Evolutionary conservation across 2,888 invertebrate genomes (phyloP).

Genomic region (Lithophane semibrunnea): DNA sequence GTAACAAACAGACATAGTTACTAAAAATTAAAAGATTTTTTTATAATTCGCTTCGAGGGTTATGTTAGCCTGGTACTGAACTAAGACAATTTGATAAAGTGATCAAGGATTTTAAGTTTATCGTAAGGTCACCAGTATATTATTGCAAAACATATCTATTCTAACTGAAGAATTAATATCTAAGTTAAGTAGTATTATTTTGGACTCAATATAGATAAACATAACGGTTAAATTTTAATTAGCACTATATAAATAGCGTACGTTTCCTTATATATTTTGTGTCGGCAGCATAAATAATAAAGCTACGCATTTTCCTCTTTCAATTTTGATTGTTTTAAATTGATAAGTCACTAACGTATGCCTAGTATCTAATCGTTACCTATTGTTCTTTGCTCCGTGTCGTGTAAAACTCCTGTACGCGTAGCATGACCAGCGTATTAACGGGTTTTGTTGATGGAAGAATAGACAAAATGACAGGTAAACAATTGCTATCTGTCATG

Average conservation of each 20-base stretch:
- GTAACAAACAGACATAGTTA: no score
- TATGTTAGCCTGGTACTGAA: background rate
- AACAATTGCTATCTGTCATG: no score
- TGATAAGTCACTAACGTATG: background rate
- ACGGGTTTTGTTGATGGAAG: no score
- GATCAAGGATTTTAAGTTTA: slow-evolving; percentile 24
- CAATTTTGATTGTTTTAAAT: background rate
- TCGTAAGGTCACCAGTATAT: slow-evolving; percentile 8
- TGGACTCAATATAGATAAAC: slow-evolving; percentile 2
- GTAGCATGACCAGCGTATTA: no score
- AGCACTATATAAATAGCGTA: background rate
- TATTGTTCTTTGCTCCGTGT: background rate
- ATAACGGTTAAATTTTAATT: slow-evolving; percentile 35
- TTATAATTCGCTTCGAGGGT: background rate
- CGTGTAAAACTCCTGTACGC: background rate
- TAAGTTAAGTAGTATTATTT: slow-evolving; percentile 12
- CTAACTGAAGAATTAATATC: background rate
- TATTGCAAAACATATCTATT: background rate
- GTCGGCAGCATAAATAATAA: background rate
- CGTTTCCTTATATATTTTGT: slow-evolving; percentile 25
- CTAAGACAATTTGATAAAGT: slow-evolving; percentile 11
- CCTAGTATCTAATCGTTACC: background rate
- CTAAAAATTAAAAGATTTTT: no score
- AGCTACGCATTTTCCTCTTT: slow-evolving; percentile 4
- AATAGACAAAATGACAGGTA: no score